Percentiles rank a stretch among this genome's conserved stretches.
Conservation (phyloP, 2,888 invertebrate species). For the Cheilosia scutellata region DNA sequence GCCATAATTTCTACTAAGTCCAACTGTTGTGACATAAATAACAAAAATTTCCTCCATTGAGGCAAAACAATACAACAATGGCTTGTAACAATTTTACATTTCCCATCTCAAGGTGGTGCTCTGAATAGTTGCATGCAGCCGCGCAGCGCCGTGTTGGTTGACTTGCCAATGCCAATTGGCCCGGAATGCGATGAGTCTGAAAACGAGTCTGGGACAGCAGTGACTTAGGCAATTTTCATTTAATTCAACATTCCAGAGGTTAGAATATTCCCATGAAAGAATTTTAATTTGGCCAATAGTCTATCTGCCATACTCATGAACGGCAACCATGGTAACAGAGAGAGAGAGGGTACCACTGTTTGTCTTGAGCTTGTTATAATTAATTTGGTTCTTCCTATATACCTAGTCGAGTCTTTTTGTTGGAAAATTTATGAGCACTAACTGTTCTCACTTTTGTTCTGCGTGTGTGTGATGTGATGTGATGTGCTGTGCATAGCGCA, state of each 20-base stretch:
- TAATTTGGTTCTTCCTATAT: slow-evolving; percentile 27
- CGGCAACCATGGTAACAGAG: slow-evolving; percentile 5
- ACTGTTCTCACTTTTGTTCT: slow-evolving; percentile 74
- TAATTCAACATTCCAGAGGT: slow-evolving; percentile 74
- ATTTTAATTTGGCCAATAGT: slow-evolving; percentile 51
- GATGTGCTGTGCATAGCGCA: slow-evolving; percentile 17
- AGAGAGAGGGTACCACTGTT: slow-evolving; percentile 22
- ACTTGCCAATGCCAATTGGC: slow-evolving; percentile 63
- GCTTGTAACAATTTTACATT: slow-evolving; percentile 53
- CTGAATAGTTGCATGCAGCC: slow-evolving; percentile 50
- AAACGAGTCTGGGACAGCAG: slow-evolving; percentile 70
- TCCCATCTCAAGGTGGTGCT: slow-evolving; percentile 63
- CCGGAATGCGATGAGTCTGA: slow-evolving; percentile 74
- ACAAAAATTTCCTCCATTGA: slow-evolving; percentile 16
- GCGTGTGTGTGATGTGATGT: slow-evolving; percentile 32
- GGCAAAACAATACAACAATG: slow-evolving; percentile 54
- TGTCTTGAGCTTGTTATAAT: slow-evolving; percentile 54
- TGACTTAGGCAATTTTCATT: slow-evolving; percentile 72
- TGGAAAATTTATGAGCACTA: slow-evolving; percentile 66
- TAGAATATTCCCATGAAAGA: slow-evolving; percentile 72
- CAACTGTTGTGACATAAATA: slow-evolving; percentile 51
- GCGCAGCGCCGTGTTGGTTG: slow-evolving; percentile 20
- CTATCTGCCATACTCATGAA: slow-evolving; percentile 33
- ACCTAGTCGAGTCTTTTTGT: slow-evolving; percentile 22
- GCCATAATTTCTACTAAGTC: background rate